Evolutionary conservation across 2,888 invertebrate species (phyloP).

Genomic region (Nasonia oneida): DNA sequence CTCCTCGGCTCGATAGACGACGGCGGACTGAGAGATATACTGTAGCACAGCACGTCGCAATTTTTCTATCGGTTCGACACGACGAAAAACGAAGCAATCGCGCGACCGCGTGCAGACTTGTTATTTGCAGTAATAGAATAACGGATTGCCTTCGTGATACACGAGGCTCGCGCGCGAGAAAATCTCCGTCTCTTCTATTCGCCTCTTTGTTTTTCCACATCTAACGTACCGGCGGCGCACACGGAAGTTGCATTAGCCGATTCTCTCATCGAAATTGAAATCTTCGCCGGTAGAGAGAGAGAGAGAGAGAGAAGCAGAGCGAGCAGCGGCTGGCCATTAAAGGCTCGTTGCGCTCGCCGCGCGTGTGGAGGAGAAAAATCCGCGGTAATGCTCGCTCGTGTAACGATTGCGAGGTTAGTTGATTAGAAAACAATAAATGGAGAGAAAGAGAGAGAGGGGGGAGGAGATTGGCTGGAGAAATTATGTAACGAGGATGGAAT

Average conservation of each 20-base stretch:
- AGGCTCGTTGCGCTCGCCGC: conserved; percentile 14
- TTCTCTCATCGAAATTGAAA: conserved; percentile 58
- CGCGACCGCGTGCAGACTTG: conserved; percentile 17
- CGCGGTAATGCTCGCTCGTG: neutral
- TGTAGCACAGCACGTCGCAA: neutral
- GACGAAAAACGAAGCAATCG: neutral
- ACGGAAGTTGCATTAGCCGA: conserved; percentile 57
- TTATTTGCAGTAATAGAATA: conserved; percentile 61
- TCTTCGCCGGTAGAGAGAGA: conserved; percentile 31
- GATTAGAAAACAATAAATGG: conserved; percentile 46
- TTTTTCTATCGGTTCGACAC: conserved; percentile 31
- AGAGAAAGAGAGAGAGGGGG: neutral
- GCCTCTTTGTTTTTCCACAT: conserved; percentile 18
- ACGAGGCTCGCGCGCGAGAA: conserved; percentile 12
- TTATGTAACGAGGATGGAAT: neutral
- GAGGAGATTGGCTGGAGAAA: neutral
- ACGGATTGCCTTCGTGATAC: conserved; percentile 58
- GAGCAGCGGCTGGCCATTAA: conserved; percentile 22
- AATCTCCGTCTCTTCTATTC: neutral
- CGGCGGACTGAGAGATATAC: neutral
- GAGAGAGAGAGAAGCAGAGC: neutral
- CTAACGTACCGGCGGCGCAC: conserved; percentile 11
- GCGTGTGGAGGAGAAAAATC: neutral
- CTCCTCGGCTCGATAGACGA: neutral
- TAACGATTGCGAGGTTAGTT: conserved; percentile 42